Evolutionary conservation across 1,140 invertebrate genomes (phyloP), one percentile per base, ranked within the genome.

Genomic region (Drosophila suzukii): DNA sequence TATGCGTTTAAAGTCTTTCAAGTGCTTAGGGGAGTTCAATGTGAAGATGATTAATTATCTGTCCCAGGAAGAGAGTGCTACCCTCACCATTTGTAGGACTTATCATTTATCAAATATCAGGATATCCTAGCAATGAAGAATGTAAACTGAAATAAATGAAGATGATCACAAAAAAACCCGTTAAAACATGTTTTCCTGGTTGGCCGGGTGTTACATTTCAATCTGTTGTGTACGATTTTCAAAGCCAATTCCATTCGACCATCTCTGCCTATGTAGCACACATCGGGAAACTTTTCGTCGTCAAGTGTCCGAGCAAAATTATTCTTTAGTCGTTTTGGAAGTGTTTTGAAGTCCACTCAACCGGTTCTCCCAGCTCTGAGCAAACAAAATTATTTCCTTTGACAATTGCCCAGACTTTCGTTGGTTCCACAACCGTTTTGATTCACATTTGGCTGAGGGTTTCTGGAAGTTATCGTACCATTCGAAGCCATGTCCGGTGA

Each of bases 311-410:
- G 55, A 66, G 39, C 82, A 61, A 88, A 86, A 86, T 88, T 84
- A 63, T 55, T 63, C 49, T 78, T 71, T 63, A 66, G 15, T 34
- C 55, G 57, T 75, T 78, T 68, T 66, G 78, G 70, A 82, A 72
- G 83, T 78, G 70, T 81, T 75, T 34, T 10, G 32, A 71, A 58
- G 49, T 60, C 60, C 72, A 72, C 58, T 72, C 39, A 46, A 53
- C 34, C 12, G 66, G 61, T 71, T 76, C 59, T 72, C 58, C 24
- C 32, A 60, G 39, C 62, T 63, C 77, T 61, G 62, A 55, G 62
- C 66, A 76, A 79, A 66, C 83, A 88, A 86, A 86, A 88, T 88
- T 86, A 70, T 62, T 88, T 88, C 59, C 58, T 32, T 72, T 70
- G 60, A 72, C 75, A 76, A 56, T 38, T 70, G 66, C 15, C 61